Evolutionary conservation across 2,113 vertebrate genomes (phyloP).

Genomic region (Nyctibius bracteatus): DNA sequence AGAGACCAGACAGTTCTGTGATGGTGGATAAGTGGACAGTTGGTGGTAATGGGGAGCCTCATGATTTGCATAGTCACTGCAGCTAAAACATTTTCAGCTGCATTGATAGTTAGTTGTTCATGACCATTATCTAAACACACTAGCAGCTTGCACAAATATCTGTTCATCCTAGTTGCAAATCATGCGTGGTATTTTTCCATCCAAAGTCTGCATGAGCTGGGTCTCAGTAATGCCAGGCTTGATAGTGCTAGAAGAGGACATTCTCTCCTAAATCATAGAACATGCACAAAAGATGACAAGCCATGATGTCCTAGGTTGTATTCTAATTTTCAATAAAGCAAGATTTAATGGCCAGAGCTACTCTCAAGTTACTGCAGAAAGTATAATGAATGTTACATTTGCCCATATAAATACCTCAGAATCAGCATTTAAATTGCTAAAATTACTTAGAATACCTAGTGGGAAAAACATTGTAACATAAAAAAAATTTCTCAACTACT

Average conservation of each 20-base stretch:
- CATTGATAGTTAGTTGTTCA: background rate
- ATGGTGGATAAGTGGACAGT: background rate
- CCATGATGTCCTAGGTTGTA: background rate
- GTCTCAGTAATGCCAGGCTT: background rate
- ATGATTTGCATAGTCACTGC: background rate
- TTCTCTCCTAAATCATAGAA: background rate
- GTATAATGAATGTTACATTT: background rate
- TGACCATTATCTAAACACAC: background rate
- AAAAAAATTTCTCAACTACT: background rate
- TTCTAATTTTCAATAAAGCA: background rate
- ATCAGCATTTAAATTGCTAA: constrained; percentile 25
- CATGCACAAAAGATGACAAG: background rate
- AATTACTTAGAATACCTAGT: constrained; percentile 15
- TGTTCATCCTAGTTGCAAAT: background rate
- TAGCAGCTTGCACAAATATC: background rate
- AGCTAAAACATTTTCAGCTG: background rate
- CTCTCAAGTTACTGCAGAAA: background rate
- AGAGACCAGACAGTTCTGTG: background rate
- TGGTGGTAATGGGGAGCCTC: background rate
- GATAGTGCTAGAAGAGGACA: background rate
- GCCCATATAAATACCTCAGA: background rate
- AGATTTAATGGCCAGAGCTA: background rate
- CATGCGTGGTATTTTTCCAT: background rate
- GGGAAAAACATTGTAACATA: background rate
- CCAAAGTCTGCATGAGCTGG: background rate